Conservation (phyloP, 1,140 invertebrate genomes). For the Mactra quadrangularis region DNA sequence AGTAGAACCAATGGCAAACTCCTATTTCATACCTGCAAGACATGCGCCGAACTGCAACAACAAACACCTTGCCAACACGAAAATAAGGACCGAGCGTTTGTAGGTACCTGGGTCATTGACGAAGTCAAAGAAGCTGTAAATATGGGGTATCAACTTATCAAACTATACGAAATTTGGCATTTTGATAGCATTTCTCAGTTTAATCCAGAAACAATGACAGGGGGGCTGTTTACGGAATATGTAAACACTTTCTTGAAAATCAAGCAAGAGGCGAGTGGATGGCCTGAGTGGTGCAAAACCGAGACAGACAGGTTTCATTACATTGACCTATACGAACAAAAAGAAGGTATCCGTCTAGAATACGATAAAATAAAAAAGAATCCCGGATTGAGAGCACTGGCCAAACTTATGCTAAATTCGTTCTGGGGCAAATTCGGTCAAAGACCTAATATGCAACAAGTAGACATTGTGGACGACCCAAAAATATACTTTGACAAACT, state of each 20-base stretch:
- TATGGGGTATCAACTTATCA: background rate
- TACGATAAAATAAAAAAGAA: background rate
- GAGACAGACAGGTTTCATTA: constrained; percentile 69
- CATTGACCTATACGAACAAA: constrained; percentile 74
- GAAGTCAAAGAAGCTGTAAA: background rate
- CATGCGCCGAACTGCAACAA: constrained; percentile 16
- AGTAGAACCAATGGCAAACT: constrained; percentile 32
- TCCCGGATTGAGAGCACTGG: no score
- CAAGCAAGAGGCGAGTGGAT: constrained; percentile 67
- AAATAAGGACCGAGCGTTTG: constrained; percentile 7
- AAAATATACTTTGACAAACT: no score
- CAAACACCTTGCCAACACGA: constrained; percentile 37
- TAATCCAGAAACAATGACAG: background rate
- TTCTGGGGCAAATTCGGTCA: no score
- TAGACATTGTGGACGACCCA: no score
- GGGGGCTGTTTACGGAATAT: constrained; percentile 57
- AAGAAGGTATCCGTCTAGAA: constrained; percentile 67
- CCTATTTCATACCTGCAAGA: constrained; percentile 40
- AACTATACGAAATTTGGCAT: background rate
- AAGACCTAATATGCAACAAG: constrained; percentile 28
- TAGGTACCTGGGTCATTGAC: constrained; percentile 6
- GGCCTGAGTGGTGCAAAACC: constrained; percentile 54
- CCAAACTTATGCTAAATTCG: no score
- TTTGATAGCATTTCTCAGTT: background rate
- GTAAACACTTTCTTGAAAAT: constrained; percentile 67